These are phyloP conservation scores for Gracilinanus agilis DNA, from an alignment of 2,113 vertebrate genomes.

Conservation along the genomic window DNA sequence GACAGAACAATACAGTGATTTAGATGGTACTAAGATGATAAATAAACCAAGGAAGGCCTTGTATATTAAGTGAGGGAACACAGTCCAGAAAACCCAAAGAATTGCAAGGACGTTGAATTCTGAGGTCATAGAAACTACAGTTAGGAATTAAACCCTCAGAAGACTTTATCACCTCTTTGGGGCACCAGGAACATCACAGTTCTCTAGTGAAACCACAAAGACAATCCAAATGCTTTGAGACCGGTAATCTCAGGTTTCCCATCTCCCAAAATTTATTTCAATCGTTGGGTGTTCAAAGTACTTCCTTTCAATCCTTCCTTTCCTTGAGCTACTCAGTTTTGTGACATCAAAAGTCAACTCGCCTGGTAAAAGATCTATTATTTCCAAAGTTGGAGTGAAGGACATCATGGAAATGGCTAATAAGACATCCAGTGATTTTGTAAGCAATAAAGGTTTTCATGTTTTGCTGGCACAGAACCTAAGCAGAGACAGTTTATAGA, in stretches of 20 bases:
- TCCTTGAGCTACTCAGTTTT: conserved; percentile 82
- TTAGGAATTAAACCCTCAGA: conserved; percentile 83
- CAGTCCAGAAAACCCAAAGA: conserved; percentile 81
- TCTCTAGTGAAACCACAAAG: conserved; percentile 80
- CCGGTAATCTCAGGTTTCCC: conserved; percentile 83
- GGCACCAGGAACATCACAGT: conserved; percentile 71
- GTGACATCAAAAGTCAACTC: conserved; percentile 88
- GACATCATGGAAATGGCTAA: conserved; percentile 87
- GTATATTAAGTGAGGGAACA: conserved; percentile 73
- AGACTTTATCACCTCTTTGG: conserved; percentile 83
- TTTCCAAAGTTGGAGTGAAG: conserved; percentile 88
- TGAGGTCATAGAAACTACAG: conserved; percentile 76
- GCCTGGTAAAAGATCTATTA: conserved; percentile 85
- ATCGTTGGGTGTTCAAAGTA: conserved; percentile 75
- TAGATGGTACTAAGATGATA: conserved; percentile 74
- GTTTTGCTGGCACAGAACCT: conserved; percentile 86
- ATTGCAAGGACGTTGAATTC: conserved; percentile 81
- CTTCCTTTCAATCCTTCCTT: conserved; percentile 80
- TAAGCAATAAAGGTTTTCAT: conserved; percentile 87
- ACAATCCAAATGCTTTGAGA: conserved; percentile 87
- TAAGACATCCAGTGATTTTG: conserved; percentile 86
- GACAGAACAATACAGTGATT: conserved; percentile 78
- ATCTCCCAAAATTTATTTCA: conserved; percentile 80
- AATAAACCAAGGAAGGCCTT: conserved; percentile 64
- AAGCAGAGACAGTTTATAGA: conserved; percentile 81